Percentiles rank a stretch among this genome's conserved stretches.
phyloP scores from a whole-genome alignment of 2,113 vertebrate genomes.

The Callospermophilus lateralis region DNA sequence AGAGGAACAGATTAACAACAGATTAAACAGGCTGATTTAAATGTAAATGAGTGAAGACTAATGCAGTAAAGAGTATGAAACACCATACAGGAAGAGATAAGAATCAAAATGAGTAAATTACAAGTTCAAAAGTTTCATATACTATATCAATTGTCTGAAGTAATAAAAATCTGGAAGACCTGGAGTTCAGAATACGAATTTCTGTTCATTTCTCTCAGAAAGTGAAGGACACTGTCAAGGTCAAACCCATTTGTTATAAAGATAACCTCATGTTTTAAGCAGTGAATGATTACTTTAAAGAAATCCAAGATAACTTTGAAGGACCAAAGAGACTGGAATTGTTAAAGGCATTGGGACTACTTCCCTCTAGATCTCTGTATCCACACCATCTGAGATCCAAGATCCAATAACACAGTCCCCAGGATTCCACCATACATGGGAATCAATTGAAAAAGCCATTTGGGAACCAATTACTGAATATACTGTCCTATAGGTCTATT shows the following conservation, averaged over 20 bases:
- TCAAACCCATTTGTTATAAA: slow-evolving; percentile 25
- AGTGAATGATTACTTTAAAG: neutral
- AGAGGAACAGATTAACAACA: slow-evolving; percentile 44
- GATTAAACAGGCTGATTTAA: slow-evolving; percentile 50
- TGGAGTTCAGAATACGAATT: neutral
- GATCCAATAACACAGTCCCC: neutral
- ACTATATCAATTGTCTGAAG: neutral
- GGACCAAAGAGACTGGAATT: neutral
- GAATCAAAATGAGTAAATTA: slow-evolving; percentile 42
- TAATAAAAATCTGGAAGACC: neutral
- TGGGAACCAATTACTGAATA: neutral
- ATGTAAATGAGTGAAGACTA: slow-evolving; percentile 66
- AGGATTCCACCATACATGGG: neutral
- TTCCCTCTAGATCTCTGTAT: neutral
- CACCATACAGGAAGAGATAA: slow-evolving; percentile 33
- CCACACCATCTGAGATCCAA: neutral
- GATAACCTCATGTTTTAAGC: slow-evolving; percentile 32
- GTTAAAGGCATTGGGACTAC: neutral
- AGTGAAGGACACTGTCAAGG: slow-evolving; percentile 53
- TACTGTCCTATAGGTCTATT: neutral
- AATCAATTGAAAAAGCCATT: neutral
- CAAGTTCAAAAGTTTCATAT: slow-evolving; percentile 47
- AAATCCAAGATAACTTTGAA: neutral
- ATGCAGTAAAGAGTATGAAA: neutral
- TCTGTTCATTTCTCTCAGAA: slow-evolving; percentile 36